Evolutionary conservation across 2,888 invertebrate species (phyloP), one percentile per base, ranked within the genome.

Genomic region (Phyllotreta striolata): DNA sequence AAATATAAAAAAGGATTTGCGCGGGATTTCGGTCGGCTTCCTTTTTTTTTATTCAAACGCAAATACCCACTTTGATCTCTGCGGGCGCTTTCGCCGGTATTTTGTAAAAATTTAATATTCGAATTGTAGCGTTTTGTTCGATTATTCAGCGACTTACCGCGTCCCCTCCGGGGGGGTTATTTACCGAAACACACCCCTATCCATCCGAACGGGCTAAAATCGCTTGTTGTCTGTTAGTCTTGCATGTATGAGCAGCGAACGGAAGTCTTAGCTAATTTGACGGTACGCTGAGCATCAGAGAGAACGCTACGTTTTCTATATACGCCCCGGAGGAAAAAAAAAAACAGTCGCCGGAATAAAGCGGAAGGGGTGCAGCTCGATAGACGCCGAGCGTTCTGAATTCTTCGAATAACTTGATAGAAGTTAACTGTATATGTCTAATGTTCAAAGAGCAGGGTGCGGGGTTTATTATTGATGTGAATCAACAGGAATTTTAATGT

Each of bases 201-300:
- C 10, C 37, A 24, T 1, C 51, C 10, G 12, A 51, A 51, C 9
- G 44, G 12, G 12, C 44, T 24, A 24, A 47, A 47, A 47, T 39
- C 39, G 52, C 38, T 39, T 52, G 38, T 52, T 52, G 52, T 52
- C 52, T 52, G 39, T 52, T 52, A 52, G 38, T 52, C 8, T 52
- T 52, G 52, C 52, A 52, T 52, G 52, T 52, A 52, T 52, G 52
- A 52, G 13, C 52, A 52, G 13, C 38, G 39, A 52, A 52, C 52
- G 38, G 38, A 52, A 52, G 52, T 52, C 52, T 52, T 52, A 34
- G 39, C 38, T 52, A 13, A 52, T 52, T 52, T 52, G 13, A 38
- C 39, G 52, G 34, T 52, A 52, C 38, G 39, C 38, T 52, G 52
- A 39, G 38, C 52, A 52, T 37, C 13, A n/a, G n/a, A 52, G 51